phyloP scores from a whole-genome alignment of 1,140 invertebrate genomes.

The Formica selysi region DNA sequence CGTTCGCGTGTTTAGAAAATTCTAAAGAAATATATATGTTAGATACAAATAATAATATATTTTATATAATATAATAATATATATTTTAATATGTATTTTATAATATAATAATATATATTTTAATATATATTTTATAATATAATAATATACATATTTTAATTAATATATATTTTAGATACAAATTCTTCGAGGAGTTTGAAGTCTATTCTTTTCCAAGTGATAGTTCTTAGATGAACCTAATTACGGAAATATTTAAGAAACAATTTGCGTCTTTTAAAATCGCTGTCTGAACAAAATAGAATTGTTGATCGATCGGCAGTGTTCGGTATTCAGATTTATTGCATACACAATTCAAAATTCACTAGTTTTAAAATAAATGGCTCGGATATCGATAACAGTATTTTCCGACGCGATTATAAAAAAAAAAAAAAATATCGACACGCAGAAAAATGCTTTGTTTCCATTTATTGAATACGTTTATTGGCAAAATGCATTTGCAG shows the following conservation, averaged over 20 bases:
- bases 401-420: conserved; percentile 8
- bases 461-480: conserved; percentile 34
- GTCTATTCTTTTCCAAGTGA: background rate
- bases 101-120: too few species aligned
- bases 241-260: background rate
- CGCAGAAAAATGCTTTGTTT: background rate
- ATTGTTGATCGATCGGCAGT: background rate
- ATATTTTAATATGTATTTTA: too few species aligned
- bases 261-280: background rate
- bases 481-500: conserved; percentile 10
- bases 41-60: too few species aligned
- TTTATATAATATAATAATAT: too few species aligned
- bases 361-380: background rate
- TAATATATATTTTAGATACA: background rate
- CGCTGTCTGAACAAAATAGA: background rate
- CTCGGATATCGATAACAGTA: conserved; percentile 10
- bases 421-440: background rate
- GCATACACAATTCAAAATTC: background rate
- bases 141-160: too few species aligned
- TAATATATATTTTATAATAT: too few species aligned
- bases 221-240: background rate
- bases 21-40: background rate
- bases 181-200: background rate
- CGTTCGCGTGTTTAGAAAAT: background rate
- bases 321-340: background rate